phyloP scores from a whole-genome alignment of 2,113 vertebrate species.

The Calidris pugnax region DNA sequence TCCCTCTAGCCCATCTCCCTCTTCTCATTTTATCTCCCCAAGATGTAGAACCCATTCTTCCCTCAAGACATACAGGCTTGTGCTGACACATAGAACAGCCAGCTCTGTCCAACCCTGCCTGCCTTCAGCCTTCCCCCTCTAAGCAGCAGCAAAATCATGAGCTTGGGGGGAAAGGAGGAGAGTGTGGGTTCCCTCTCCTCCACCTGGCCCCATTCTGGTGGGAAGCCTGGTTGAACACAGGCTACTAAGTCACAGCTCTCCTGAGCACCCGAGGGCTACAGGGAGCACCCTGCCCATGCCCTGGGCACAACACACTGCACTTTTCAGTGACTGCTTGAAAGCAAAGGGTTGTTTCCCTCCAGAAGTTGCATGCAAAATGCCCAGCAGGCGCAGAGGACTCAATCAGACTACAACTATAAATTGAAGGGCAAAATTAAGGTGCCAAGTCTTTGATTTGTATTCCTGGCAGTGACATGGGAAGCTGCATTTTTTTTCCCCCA shows the following conservation, averaged over 20 bases:
- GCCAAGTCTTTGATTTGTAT: neutral
- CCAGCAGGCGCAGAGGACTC: neutral
- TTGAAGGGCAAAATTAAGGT: constrained; percentile 1
- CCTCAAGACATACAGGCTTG: neutral
- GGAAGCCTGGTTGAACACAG: neutral
- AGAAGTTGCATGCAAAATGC: neutral
- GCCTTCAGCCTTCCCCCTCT: neutral
- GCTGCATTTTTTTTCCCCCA: neutral
- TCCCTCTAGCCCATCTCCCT: neutral
- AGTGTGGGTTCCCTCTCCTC: neutral
- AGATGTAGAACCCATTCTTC: neutral
- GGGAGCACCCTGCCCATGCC: neutral
- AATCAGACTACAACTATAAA: neutral
- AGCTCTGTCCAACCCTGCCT: neutral
- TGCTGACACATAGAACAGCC: neutral
- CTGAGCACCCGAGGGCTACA: accelerated
- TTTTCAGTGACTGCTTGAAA: neutral
- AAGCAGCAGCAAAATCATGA: neutral
- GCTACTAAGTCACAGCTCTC: neutral
- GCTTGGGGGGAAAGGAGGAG: neutral
- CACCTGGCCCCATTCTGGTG: neutral
- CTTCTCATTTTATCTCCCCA: neutral
- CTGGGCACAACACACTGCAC: neutral
- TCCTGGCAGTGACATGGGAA: neutral
- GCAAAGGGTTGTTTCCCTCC: neutral